phyloP scores from a whole-genome alignment of 2,888 invertebrate species.

The Agrotis segetum region DNA sequence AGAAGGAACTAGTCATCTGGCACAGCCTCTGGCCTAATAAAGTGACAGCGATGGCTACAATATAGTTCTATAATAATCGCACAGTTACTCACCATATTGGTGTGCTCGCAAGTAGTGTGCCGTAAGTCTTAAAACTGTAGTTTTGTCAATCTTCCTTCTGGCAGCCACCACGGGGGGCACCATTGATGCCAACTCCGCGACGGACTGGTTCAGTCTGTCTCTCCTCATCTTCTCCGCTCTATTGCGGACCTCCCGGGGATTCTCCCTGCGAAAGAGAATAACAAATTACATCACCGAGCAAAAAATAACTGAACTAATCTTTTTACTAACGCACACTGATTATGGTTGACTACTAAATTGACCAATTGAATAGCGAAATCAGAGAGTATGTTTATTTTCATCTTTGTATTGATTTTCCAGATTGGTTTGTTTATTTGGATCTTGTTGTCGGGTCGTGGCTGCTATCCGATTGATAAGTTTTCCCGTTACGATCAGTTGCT shows the following conservation, averaged over 20 bases:
- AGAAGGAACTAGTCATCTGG: no score
- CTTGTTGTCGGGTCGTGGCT: no score
- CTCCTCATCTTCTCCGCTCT: slow-evolving; percentile 97
- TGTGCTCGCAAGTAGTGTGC: slow-evolving; percentile 96
- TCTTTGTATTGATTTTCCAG: slow-evolving; percentile 11
- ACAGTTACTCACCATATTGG: slow-evolving; percentile 86
- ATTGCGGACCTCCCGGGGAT: slow-evolving; percentile 94
- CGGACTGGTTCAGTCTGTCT: slow-evolving; percentile 96
- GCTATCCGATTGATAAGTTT: background rate
- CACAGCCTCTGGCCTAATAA: no score
- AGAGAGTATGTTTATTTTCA: background rate
- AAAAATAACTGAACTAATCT: background rate
- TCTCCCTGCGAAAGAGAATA: slow-evolving; percentile 73
- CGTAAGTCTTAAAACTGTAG: slow-evolving; percentile 96
- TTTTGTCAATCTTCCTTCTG: slow-evolving; percentile 96
- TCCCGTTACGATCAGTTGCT: background rate
- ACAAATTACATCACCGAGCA: no score
- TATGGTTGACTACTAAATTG: background rate
- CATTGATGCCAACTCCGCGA: slow-evolving; percentile 94
- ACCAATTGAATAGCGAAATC: background rate
- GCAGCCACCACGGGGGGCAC: slow-evolving; percentile 95
- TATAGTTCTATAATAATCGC: background rate
- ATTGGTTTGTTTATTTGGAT: slow-evolving; percentile 5
- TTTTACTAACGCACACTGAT: no score
- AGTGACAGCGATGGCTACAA: no score